Evolutionary conservation across 2,113 vertebrate genomes (phyloP).

Genomic region (Prunella himalayana): DNA sequence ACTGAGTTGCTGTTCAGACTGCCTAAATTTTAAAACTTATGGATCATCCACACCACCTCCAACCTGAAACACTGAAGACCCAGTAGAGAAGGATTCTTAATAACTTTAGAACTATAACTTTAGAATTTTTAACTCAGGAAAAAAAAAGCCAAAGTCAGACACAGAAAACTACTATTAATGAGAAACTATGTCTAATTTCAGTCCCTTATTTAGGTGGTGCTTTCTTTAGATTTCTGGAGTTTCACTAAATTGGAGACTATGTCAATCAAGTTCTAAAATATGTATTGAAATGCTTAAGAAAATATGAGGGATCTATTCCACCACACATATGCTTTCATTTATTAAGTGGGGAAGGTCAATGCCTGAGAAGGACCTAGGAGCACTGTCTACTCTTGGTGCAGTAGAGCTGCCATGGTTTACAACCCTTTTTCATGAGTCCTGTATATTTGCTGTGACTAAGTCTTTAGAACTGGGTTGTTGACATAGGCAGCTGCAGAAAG

Average conservation of each 20-base stretch:
- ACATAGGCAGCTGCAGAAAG: not conserved
- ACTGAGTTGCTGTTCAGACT: not conserved
- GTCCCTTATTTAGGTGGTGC: not conserved
- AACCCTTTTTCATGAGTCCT: not conserved
- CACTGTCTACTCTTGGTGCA: not conserved
- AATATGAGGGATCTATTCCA: not conserved
- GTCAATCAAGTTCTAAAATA: not conserved
- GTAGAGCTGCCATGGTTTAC: not conserved
- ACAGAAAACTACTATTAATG: not conserved
- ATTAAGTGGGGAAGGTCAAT: not conserved
- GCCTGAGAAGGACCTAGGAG: fast-evolving
- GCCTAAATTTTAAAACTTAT: not conserved
- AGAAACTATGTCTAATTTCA: not conserved
- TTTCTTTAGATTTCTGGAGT: not conserved
- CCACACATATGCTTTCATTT: not conserved
- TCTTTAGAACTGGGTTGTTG: not conserved
- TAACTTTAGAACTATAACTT: not conserved
- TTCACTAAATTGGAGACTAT: not conserved
- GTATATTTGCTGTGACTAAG: not conserved
- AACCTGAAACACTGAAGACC: not conserved
- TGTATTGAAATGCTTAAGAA: not conserved
- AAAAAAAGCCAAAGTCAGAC: not conserved
- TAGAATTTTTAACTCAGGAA: not conserved
- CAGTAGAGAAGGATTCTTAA: not conserved
- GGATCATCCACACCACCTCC: not conserved